Evolutionary conservation across 2,888 invertebrate species (phyloP).

Genomic region (Charanyca ferruginea): DNA sequence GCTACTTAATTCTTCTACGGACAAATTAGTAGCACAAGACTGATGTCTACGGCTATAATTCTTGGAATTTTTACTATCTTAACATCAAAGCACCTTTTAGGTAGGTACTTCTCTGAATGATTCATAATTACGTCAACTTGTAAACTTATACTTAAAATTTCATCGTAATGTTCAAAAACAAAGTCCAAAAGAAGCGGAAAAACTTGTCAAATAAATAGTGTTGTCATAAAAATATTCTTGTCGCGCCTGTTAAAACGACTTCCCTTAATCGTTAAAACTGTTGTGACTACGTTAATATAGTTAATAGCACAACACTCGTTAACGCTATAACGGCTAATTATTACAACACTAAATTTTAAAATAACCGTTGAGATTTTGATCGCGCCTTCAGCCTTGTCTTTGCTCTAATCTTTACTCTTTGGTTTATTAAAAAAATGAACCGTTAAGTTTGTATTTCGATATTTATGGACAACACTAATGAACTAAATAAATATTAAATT

Average conservation of each 20-base stretch:
- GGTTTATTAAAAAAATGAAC: slow-evolving; percentile 23
- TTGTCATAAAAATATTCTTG: slow-evolving; percentile 67
- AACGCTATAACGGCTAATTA: slow-evolving; percentile 77
- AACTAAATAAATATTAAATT: slow-evolving; percentile 56
- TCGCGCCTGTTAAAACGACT: slow-evolving; percentile 76
- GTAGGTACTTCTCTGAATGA: slow-evolving; percentile 44
- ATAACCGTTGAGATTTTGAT: slow-evolving; percentile 74
- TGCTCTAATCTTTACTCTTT: slow-evolving; percentile 42
- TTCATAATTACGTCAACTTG: slow-evolving; percentile 45
- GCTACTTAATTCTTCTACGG: neutral
- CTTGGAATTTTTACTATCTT: slow-evolving; percentile 27
- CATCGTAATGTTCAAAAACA: slow-evolving; percentile 52
- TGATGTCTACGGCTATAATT: slow-evolving; percentile 24
- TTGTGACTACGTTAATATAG: slow-evolving; percentile 75
- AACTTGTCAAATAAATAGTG: slow-evolving; percentile 63
- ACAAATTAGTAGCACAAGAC: slow-evolving; percentile 14
- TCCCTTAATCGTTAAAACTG: slow-evolving; percentile 79
- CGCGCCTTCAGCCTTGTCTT: slow-evolving; percentile 63
- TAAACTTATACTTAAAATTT: slow-evolving; percentile 53
- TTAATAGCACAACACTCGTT: slow-evolving; percentile 79
- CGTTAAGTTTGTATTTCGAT: slow-evolving; percentile 30
- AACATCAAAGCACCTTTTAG: slow-evolving; percentile 51
- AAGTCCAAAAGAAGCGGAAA: slow-evolving; percentile 62
- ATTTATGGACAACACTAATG: slow-evolving; percentile 59
- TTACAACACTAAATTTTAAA: slow-evolving; percentile 75